Conservation (phyloP, 2,113 vertebrate species). For the Colius striatus region DNA sequence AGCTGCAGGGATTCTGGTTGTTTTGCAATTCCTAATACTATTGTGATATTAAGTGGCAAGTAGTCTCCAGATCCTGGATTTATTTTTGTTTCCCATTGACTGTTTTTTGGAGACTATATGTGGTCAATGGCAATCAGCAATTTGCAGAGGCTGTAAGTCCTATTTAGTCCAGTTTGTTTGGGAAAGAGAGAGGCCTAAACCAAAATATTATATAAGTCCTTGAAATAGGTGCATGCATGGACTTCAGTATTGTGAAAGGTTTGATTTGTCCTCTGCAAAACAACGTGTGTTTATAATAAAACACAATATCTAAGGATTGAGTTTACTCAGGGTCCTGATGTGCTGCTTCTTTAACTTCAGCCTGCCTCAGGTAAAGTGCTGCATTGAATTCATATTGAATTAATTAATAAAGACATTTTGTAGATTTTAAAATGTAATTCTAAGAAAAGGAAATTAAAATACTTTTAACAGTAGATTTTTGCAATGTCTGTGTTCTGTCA, state of each 20-base stretch:
- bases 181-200: not conserved
- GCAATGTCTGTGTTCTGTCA: not conserved
- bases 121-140: not conserved
- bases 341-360: not conserved
- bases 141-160: not conserved
- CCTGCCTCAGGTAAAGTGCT: not conserved
- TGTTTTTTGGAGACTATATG: not conserved
- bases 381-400: not conserved
- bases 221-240: not conserved
- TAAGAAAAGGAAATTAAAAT: not conserved
- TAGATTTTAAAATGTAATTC: not conserved
- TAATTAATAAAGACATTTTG: not conserved
- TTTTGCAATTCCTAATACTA: not conserved
- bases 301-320: not conserved
- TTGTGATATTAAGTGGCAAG: not conserved
- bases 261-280: not conserved
- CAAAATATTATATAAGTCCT: not conserved
- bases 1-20: not conserved
- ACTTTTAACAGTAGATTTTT: not conserved
- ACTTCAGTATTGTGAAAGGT: not conserved
- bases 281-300: not conserved
- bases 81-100: not conserved
- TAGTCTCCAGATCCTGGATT: not conserved
- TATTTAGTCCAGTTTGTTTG: not conserved
- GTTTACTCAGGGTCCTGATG: not conserved